phyloP scores from a whole-genome alignment of 2,888 invertebrate genomes.

The Dione juno region DNA sequence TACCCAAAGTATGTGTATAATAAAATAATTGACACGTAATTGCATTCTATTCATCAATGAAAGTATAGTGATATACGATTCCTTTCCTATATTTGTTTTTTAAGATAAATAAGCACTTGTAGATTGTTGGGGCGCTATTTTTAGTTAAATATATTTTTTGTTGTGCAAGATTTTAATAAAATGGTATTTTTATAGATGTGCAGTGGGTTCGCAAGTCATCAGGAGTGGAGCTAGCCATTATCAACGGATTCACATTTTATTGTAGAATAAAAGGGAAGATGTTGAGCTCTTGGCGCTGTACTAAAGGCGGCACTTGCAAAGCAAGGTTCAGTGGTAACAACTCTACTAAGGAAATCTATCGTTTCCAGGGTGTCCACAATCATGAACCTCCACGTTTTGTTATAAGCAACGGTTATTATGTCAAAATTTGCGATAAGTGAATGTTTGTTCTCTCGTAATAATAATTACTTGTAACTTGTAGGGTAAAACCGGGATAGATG shows the following conservation, averaged over 20 bases:
- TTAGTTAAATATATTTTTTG: background rate
- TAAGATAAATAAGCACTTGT: background rate
- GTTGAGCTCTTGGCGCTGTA: slow-evolving; percentile 53
- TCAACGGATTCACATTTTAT: slow-evolving; percentile 52
- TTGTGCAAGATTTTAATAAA: background rate
- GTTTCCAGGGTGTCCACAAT: slow-evolving; percentile 42
- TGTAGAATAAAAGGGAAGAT: slow-evolving; percentile 44
- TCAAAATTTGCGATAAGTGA: slow-evolving; percentile 39
- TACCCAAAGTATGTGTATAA: background rate
- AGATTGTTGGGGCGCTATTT: background rate
- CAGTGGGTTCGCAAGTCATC: slow-evolving; percentile 45
- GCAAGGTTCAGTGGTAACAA: slow-evolving; percentile 50
- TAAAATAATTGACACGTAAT: background rate
- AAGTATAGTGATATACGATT: background rate
- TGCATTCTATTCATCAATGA: background rate
- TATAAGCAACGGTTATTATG: slow-evolving; percentile 47
- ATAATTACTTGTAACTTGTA: background rate
- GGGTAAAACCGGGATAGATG: no score
- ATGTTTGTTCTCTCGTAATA: background rate
- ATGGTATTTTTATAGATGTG: slow-evolving; percentile 32
- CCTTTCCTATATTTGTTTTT: background rate
- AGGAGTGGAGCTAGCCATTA: slow-evolving; percentile 47
- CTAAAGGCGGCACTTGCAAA: slow-evolving; percentile 53
- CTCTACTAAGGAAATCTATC: slow-evolving; percentile 15
- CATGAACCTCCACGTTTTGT: slow-evolving; percentile 48